A percentile compares a stretch with the other conserved stretches of the same genome.
Conservation (phyloP, 2,797 vertebrate species). For the Limnodromus scolopaceus region DNA sequence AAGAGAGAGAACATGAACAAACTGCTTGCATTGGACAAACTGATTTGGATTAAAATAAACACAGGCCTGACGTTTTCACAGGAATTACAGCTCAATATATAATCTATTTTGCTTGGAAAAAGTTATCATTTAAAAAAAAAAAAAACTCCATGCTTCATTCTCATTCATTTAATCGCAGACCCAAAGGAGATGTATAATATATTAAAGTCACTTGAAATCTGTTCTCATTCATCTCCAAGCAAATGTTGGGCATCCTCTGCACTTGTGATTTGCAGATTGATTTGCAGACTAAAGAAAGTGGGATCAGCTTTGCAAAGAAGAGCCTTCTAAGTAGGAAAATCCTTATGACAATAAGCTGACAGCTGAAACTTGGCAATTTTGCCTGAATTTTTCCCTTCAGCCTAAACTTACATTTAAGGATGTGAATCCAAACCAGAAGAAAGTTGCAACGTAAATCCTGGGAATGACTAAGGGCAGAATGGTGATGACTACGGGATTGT, state of each 20-base stretch:
- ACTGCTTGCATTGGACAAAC: background rate
- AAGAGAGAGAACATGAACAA: background rate
- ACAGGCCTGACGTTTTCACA: background rate
- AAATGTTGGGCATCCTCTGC: background rate
- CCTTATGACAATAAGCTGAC: background rate
- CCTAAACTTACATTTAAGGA: background rate
- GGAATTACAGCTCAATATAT: background rate
- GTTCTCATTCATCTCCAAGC: background rate
- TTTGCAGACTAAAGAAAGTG: background rate
- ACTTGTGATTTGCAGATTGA: background rate
- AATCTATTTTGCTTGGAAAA: background rate
- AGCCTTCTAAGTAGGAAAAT: background rate
- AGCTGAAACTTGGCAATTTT: background rate
- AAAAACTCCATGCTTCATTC: fast-evolving
- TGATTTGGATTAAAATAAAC: background rate
- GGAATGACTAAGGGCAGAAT: background rate
- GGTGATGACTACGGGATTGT: background rate
- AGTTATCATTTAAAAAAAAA: background rate
- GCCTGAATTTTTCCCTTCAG: background rate
- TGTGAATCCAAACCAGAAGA: background rate
- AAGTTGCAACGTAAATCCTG: background rate
- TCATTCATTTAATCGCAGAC: background rate
- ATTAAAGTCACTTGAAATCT: background rate
- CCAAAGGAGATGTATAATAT: background rate
- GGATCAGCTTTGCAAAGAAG: background rate